Base-by-base conservation (phyloP, 2,113 vertebrate species). In the Morone chrysops region DNA sequence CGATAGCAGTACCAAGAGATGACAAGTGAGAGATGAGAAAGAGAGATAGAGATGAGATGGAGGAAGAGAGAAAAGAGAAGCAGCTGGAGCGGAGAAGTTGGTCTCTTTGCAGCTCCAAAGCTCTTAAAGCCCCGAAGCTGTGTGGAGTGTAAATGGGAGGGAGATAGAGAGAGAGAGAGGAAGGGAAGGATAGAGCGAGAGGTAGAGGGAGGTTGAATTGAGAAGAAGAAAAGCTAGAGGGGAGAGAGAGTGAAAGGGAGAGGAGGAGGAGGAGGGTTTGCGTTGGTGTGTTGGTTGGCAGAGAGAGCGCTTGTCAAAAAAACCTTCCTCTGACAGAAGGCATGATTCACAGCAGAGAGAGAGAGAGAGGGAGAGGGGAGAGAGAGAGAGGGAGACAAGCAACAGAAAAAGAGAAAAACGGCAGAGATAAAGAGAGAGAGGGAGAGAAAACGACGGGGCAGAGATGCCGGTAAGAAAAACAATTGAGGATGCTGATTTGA, bases 221-320 rank as follows among this genome's bases (percentile, higher is more conserved):
- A 88, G 70, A 56, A 70, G 70, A 82, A 82, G 78, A 78, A 84
- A 83, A 84, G 59, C 74, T 74, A 48, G 63, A 72, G 80, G 56
- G 71, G 80, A 76, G 82, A 75, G 84, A 78, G 81, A 78, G 80
- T 9, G 76, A 83, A 43, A 84, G 73, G 38, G 45, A 69, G 85
- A 79, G 77, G 70, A 69, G 79, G 82, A 88, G 36, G 60, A 77
- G 92, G 86, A 87, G 87, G 90, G 83, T 90, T 87, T 92, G 92
- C 91, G 93, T 93, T 93, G 92, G 94, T 94, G 93, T 93, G 84
- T 84, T 89, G 91, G 94, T 93, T 94, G 90, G 92, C 93, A 93
- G 90, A 91, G 89, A 88, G 92, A 84, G 90, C 38, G 88, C 88
- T 91, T 88, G 89, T 91, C 91, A 92, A 92, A 93, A 92, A 92